These are phyloP conservation scores for Labrus mixtus DNA, from an alignment of 2,113 vertebrate genomes.

Conservation along the genomic window DNA sequence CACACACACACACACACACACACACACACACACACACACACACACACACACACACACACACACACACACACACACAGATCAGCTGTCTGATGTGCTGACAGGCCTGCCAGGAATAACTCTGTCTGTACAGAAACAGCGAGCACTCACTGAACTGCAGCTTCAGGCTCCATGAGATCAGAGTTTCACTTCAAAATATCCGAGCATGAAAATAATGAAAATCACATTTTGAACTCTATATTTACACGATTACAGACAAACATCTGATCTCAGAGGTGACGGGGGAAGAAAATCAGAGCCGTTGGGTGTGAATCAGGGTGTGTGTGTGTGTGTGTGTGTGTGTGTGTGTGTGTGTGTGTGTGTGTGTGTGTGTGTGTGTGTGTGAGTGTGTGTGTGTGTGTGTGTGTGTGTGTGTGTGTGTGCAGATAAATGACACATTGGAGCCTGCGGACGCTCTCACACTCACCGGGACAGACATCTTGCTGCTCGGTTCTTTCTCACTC, in stretches of 20 bases:
- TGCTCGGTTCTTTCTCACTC: conserved; percentile 13
- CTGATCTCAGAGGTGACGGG: neutral
- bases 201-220: no score
- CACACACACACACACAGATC: neutral
- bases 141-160: neutral
- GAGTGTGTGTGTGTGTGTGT: no score
- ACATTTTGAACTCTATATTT: no score
- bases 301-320: conserved; percentile 39
- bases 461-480: conserved; percentile 76
- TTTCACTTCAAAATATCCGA: no score
- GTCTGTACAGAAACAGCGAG: neutral
- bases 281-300: neutral
- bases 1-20: neutral
- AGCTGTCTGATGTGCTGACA: neutral
- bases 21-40: neutral
- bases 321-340: neutral
- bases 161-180: neutral
- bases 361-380: no score
- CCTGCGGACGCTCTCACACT: conserved; percentile 44
- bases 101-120: neutral
- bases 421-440: neutral
- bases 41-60: neutral
- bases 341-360: neutral
- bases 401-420: neutral
- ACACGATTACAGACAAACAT: neutral